Base-by-base conservation (phyloP, 2,888 invertebrate genomes). In the Drosophila multiciliata region DNA sequence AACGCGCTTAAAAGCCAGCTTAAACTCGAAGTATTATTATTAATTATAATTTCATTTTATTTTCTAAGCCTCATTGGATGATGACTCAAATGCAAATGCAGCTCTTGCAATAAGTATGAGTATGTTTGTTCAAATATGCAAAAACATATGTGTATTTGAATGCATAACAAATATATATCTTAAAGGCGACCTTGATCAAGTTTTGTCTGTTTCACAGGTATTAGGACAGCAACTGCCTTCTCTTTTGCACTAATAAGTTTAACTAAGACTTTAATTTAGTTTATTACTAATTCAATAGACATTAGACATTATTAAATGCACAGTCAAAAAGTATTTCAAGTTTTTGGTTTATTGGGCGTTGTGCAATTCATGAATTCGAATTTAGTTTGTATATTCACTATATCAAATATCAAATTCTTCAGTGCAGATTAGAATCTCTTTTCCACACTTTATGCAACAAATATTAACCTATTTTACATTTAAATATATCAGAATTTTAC, bases 141-240 rank as follows among this genome's bases (percentile, higher is more conserved):
- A 50, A 48, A 15, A 61, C 32, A 45, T 8, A 26, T 8, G 36
- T 26, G 9, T 38, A 33, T 36, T 9, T 15, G n/a, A 23, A 42
- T 59, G 33, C 58, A 38, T 59, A 11, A 54, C 17, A 33, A 33
- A 29, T 23, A n/a, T n/a, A 20, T 20, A 61, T 40, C 57, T 59
- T 64, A 29, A 61, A 38, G 32, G 53, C 36, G 69, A 76, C 89
- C 84, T 84, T 84, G 89, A 87, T 76, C 83, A 74, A 61, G 55
- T 71, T 69, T 67, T 67, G 73, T 76, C 59, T 67, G 55, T 72
- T 83, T 60, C 66, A 68, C 62, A 66, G 72, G 36, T 79, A 59
- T 64, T 42, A 67, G 15, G 45, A 60, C 53, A 73, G 42, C 52
- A 38, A 57, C 73, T 71, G 89, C 84, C 4, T 9, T 4, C 26